phyloP scores from a whole-genome alignment of 2,113 vertebrate species.

The Progne subis region DNA sequence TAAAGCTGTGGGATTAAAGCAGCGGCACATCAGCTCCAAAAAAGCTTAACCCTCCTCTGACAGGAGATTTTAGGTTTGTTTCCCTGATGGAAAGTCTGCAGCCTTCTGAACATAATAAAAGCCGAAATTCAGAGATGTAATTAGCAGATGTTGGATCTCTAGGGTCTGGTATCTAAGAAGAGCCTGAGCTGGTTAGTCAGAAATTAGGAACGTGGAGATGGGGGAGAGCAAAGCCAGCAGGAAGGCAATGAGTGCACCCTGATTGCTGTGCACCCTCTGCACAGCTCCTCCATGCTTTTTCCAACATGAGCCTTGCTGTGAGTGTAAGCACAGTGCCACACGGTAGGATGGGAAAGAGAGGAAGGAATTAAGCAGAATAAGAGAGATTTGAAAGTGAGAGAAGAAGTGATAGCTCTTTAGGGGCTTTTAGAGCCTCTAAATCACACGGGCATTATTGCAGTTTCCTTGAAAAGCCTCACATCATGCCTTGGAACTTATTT shows the following conservation, averaged over 20 bases:
- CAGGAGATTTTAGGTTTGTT: not conserved
- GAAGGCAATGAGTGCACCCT: not conserved
- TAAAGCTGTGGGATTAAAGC: not conserved
- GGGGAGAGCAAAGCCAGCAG: not conserved
- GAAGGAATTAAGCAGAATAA: not conserved
- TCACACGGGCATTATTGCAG: not conserved
- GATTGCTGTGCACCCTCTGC: not conserved
- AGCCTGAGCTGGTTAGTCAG: not conserved
- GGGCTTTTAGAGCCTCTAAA: constrained; percentile 1
- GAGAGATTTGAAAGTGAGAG: not conserved
- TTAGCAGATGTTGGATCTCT: not conserved
- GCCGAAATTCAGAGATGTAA: not conserved
- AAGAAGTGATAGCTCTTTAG: not conserved
- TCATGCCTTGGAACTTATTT: not conserved
- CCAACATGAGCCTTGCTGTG: not conserved
- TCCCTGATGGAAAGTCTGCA: not conserved
- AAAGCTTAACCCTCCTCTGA: not conserved
- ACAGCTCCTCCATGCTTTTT: not conserved
- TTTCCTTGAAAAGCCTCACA: not conserved
- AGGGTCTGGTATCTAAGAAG: not conserved
- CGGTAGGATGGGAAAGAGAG: not conserved
- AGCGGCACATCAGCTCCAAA: not conserved
- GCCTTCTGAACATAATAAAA: not conserved
- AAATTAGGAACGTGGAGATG: not conserved
- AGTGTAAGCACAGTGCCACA: not conserved